Evolutionary conservation across 64 coral and sea anemone genomes (phyloP), one percentile per base, ranked within the genome.

Genomic region (Actinia tenebrosa): DNA sequence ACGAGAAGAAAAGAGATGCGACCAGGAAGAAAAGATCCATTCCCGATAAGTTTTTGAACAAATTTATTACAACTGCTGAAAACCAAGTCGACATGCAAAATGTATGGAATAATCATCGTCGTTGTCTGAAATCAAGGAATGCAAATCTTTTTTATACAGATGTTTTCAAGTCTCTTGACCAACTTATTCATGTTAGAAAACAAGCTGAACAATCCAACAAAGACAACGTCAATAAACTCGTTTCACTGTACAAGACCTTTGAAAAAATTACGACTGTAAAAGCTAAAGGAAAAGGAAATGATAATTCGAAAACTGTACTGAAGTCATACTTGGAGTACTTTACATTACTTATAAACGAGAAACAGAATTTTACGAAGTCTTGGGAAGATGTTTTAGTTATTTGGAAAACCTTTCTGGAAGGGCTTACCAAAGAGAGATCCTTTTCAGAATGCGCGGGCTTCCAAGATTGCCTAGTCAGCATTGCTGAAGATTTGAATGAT

Each of bases 81-180:
- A 61, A 61, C 59, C 46, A 47, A 47, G 18, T 15, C 15, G 20
- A 68, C 22, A 23, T 68, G 64, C 19, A n/a, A 5, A 15, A 61
- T 15, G 64, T 68, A 22, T 68, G 18, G 64, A 68, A 68, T 68
- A 68, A 68, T 23, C 64, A 68, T 68, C 64, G 64, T n/a, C 64
- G 18, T n/a, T 68, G 64, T 68, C 9, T 79, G 77, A 45, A 45
- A 47, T 37, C 45, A 42, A 44, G 45, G 10, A 79, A 79, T 43
- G 77, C n/a, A 43, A 44, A 23, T 79, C 77, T 45, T 16, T 79
- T 79, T 79, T 47, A 79, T 47, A 79, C 16, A 79, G 77, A 42
- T 19, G n/a, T 79, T 45, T 8, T 79, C 0, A 10, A 44, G 16
- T 79, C 77, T 13, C 77, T 79, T 79, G 64, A 23, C 22, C 19